Conservation (phyloP, 2,888 invertebrate genomes). For the Tachina grossa region DNA sequence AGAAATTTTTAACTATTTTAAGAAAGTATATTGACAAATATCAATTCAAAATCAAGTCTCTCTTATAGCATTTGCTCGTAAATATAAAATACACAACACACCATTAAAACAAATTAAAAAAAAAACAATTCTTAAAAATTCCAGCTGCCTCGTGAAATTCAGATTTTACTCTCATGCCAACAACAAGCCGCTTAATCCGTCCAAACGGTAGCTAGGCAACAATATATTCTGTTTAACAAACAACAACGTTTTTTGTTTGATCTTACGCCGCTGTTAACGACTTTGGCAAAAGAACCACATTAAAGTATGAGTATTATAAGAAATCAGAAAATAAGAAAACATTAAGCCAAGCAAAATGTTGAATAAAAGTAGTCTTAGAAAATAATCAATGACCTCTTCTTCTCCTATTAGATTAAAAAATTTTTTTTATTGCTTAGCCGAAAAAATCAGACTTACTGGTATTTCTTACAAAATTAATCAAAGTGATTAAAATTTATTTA, state of each 20-base stretch:
- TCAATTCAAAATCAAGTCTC: too few species aligned
- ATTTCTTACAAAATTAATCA: conserved; percentile 33
- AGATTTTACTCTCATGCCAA: conserved; percentile 4
- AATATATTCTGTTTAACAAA: conserved; percentile 47
- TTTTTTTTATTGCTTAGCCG: conserved; percentile 51
- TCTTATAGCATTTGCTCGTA: background rate
- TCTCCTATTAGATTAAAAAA: conserved; percentile 16
- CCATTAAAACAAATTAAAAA: background rate
- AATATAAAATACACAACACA: background rate
- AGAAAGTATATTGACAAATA: too few species aligned
- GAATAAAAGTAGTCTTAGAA: background rate
- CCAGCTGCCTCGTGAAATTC: conserved; percentile 26
- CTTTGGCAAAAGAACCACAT: conserved; percentile 45
- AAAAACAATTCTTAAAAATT: background rate
- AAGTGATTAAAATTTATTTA: conserved; percentile 3
- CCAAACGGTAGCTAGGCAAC: conserved; percentile 60
- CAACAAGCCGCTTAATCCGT: conserved; percentile 33
- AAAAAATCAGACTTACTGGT: background rate
- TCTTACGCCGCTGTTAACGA: conserved; percentile 42
- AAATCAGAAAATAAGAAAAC: conserved; percentile 30
- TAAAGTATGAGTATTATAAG: conserved; percentile 20
- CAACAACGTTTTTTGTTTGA: conserved; percentile 38
- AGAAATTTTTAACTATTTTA: too few species aligned
- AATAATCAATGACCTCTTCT: background rate
- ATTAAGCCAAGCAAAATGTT: conserved; percentile 8